A percentile compares a stretch with the other conserved stretches of the same genome.
Conservation (phyloP, 1,140 invertebrate species). For the Drosophila sulfurigaster region DNA sequence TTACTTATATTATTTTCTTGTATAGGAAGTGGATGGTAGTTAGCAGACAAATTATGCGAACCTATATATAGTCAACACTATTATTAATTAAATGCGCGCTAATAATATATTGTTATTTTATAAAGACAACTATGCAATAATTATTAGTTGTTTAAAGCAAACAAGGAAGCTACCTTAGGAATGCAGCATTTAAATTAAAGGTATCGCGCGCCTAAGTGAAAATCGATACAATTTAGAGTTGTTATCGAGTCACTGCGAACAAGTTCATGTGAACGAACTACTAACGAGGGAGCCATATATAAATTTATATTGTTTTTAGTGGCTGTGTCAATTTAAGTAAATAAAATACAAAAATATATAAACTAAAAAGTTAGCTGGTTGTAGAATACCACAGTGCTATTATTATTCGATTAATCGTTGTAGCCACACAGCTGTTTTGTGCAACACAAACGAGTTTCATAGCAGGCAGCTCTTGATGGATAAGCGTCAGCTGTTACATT, state of each 20-base stretch:
- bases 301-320: background rate
- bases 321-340: background rate
- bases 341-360: background rate
- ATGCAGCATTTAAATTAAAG: background rate
- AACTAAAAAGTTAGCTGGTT: background rate
- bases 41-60: background rate
- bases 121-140: background rate
- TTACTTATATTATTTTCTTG: background rate
- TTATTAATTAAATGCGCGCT: background rate
- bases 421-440: background rate
- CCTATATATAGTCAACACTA: background rate
- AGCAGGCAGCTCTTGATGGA: constrained; percentile 5
- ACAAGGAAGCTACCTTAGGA: background rate
- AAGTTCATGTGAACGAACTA: background rate
- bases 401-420: constrained; percentile 3
- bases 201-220: background rate
- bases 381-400: background rate
- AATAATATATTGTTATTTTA: constrained; percentile 1
- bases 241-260: background rate
- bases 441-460: constrained; percentile 3
- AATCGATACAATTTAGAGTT: background rate
- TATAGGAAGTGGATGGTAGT: background rate
- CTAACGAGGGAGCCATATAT: background rate
- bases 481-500: background rate
- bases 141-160: background rate